phyloP scores from a whole-genome alignment of 2,113 vertebrate genomes.

The Erythrocebus patas region DNA sequence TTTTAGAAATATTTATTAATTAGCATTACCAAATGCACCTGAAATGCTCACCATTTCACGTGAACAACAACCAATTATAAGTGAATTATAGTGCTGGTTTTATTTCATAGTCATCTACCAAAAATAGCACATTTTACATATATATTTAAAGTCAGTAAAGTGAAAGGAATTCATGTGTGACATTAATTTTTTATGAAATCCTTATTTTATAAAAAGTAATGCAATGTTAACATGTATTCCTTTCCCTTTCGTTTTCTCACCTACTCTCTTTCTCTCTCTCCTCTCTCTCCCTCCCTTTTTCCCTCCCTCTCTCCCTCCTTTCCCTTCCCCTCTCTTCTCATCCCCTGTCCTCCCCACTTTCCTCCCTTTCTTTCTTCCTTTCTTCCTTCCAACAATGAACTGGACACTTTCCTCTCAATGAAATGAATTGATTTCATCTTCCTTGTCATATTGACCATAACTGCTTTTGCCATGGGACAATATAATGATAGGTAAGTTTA shows the following conservation, averaged over 20 bases:
- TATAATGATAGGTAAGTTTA: background rate
- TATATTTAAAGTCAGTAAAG: background rate
- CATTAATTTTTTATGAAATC: background rate
- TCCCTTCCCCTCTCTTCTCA: too few relatives aligned
- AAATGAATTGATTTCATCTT: background rate
- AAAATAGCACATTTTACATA: background rate
- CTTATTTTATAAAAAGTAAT: background rate
- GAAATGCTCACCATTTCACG: background rate
- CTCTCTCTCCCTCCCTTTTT: background rate
- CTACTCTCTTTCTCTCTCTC: background rate
- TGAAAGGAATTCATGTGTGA: background rate
- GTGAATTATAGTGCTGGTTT: background rate
- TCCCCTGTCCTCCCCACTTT: too few relatives aligned
- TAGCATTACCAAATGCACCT: background rate
- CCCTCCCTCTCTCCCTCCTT: background rate
- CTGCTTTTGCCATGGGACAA: background rate
- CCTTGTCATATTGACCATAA: background rate
- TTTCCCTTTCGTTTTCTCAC: background rate
- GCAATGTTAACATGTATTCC: background rate
- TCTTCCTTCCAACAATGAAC: background rate
- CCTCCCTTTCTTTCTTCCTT: background rate
- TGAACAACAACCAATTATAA: background rate
- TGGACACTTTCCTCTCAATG: background rate
- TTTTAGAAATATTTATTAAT: background rate
- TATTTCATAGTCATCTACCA: background rate